A percentile compares a stretch with the other conserved stretches of the same genome.
phyloP scores from a whole-genome alignment of 2,888 invertebrate species.

The Hydrotaea diabolus region DNA sequence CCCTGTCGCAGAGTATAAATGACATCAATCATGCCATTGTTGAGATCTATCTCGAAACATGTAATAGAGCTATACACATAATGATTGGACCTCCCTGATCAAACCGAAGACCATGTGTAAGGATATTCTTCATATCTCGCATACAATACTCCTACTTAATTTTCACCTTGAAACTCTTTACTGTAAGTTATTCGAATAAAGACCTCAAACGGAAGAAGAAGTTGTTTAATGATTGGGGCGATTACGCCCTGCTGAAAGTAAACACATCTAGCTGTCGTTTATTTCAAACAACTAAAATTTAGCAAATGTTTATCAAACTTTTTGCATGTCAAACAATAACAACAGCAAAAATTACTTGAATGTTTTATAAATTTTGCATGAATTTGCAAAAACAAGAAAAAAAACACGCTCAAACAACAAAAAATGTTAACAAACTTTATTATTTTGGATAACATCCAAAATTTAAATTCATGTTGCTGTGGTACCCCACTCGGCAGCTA shows the following conservation, averaged over 20 bases:
- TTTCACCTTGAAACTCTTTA: too few relatives aligned
- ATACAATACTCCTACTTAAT: too few relatives aligned
- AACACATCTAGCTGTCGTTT: neutral
- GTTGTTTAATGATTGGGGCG: too few relatives aligned
- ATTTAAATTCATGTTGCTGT: neutral
- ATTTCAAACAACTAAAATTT: neutral
- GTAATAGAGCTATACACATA: too few relatives aligned
- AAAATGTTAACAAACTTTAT: conserved; percentile 13
- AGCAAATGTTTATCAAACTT: neutral
- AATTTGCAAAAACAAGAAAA: neutral
- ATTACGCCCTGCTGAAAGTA: neutral
- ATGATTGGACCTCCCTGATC: too few relatives aligned
- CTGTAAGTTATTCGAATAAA: too few relatives aligned
- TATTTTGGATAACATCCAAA: conserved; percentile 1
- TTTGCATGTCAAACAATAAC: neutral
- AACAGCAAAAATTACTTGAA: neutral
- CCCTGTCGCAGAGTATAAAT: too few relatives aligned
- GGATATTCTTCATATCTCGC: too few relatives aligned
- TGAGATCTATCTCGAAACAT: too few relatives aligned
- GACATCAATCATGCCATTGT: too few relatives aligned
- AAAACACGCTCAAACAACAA: neutral
- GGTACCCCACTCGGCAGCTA: neutral
- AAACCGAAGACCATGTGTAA: too few relatives aligned
- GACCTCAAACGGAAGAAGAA: too few relatives aligned
- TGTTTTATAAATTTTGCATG: neutral